These are phyloP conservation scores for Myodes glareolus DNA, from an alignment of 2,113 vertebrate genomes.

Conservation along the genomic window DNA sequence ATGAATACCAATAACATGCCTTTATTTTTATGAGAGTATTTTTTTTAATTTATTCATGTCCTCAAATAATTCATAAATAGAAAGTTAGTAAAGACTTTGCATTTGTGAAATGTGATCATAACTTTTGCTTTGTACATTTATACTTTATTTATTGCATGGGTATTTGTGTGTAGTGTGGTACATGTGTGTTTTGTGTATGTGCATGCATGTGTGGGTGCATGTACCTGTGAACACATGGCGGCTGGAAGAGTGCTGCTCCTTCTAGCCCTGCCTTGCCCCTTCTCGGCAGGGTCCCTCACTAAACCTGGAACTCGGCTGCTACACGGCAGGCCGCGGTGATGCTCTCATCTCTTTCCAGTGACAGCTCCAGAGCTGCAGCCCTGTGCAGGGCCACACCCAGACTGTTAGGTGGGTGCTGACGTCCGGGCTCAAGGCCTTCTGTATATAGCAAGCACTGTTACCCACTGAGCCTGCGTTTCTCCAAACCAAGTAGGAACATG, in stretches of 20 bases:
- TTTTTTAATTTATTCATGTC: not conserved
- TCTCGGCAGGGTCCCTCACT: not conserved
- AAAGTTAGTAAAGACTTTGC: not conserved
- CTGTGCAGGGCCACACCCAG: not conserved
- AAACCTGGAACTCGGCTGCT: too few relatives aligned
- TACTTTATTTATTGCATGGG: not conserved
- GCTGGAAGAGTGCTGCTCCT: not conserved
- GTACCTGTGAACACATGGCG: too few relatives aligned
- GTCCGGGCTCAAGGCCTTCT: not conserved
- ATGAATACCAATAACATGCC: not conserved
- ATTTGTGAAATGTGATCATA: not conserved
- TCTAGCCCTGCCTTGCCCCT: not conserved
- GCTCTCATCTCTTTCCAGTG: not conserved
- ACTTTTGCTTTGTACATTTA: not conserved
- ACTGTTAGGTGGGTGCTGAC: not conserved
- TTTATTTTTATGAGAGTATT: constrained; percentile 30
- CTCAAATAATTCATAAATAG: not conserved
- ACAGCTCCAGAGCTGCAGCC: not conserved
- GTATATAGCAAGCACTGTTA: not conserved
- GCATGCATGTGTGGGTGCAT: not conserved
- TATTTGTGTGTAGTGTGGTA: too few relatives aligned
- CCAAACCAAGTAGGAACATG: not conserved
- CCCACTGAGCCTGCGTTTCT: not conserved
- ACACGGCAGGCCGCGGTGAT: not conserved
- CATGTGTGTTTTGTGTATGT: not conserved